Percentiles rank a stretch among this genome's conserved stretches.
phyloP scores from a whole-genome alignment of 2,113 vertebrate species.

The Australoheros scitulus region DNA sequence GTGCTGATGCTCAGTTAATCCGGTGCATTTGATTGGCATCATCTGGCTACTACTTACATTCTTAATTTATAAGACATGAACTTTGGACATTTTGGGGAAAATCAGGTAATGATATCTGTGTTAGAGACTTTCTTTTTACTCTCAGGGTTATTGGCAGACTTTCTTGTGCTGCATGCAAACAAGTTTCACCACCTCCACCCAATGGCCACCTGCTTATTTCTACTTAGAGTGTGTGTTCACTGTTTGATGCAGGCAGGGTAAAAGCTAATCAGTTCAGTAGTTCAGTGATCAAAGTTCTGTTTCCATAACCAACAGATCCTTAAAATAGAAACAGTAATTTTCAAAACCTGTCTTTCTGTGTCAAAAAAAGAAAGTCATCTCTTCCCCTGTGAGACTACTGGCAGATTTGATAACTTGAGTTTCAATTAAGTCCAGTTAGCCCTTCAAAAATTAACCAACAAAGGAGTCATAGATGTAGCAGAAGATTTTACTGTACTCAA shows the following conservation, averaged over 20 bases:
- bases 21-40: background rate
- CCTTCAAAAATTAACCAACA: rapidly evolving
- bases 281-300: conserved; percentile 1
- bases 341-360: background rate
- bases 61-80: too few relatives aligned
- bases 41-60: background rate
- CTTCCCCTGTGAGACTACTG: background rate
- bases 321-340: background rate
- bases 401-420: background rate
- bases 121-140: background rate
- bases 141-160: background rate
- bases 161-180: background rate
- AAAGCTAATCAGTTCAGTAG: background rate
- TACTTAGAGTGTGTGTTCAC: background rate
- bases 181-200: conserved; percentile 15
- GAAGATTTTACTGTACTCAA: too few relatives aligned
- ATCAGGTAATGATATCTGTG: too few relatives aligned
- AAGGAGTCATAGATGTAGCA: background rate
- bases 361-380: background rate
- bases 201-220: conserved; percentile 18
- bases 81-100: too few relatives aligned
- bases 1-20: background rate
- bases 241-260: background rate
- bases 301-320: background rate
- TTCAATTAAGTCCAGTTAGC: background rate